phyloP scores from a whole-genome alignment of 2,888 invertebrate genomes.

The Perdita meconis region DNA sequence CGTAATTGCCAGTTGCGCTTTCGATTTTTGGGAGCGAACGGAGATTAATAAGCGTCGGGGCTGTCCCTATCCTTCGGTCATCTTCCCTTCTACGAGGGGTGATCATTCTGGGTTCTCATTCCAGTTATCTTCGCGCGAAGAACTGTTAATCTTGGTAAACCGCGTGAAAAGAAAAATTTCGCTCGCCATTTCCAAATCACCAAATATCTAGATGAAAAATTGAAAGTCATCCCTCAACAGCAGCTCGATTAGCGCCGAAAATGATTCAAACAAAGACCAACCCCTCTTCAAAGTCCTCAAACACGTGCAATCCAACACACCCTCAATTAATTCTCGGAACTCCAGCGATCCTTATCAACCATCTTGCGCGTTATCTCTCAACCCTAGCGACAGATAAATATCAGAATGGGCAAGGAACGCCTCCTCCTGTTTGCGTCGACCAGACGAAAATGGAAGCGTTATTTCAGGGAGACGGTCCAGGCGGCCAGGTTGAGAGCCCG shows the following conservation, averaged over 20 bases:
- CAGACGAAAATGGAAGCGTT: conserved; percentile 1
- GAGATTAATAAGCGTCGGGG: conserved; percentile 10
- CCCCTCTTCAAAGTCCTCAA: too few species aligned
- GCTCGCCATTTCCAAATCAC: too few species aligned
- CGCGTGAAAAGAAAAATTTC: too few species aligned
- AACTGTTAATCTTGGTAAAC: too few species aligned
- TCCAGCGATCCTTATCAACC: not conserved
- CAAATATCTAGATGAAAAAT: too few species aligned
- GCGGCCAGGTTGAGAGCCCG: conserved; percentile 59
- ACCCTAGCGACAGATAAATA: not conserved
- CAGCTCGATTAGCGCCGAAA: too few species aligned
- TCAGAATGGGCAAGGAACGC: conserved; percentile 21
- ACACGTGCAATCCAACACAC: too few species aligned
- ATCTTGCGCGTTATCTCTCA: not conserved
- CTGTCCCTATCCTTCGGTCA: not conserved
- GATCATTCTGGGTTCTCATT: conserved; percentile 37
- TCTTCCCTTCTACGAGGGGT: not conserved
- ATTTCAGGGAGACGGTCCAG: not conserved
- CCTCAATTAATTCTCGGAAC: too few species aligned
- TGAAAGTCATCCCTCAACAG: too few species aligned
- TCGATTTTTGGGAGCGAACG: not conserved
- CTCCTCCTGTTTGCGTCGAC: conserved; percentile 11
- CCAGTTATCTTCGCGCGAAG: not conserved
- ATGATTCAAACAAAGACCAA: too few species aligned
- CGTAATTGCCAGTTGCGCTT: not conserved